A percentile compares a stretch with the other conserved stretches of the same genome.
These are phyloP conservation scores for Molanna angustata DNA, from an alignment of 2,888 invertebrate species.

Conservation along the genomic window DNA sequence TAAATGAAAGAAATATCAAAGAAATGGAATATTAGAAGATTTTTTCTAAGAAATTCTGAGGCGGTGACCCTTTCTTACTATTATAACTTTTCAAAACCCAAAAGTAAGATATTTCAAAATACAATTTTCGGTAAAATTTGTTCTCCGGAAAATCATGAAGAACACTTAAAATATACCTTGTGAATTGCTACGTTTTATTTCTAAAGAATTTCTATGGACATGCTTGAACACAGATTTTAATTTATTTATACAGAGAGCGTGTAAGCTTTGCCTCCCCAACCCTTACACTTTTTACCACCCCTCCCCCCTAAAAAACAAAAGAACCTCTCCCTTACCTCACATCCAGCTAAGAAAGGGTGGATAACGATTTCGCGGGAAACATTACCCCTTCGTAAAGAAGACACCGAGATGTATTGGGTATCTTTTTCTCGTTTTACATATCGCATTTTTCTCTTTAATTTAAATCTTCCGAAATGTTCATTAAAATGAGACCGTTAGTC, in stretches of 20 bases:
- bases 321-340: constrained; percentile 20
- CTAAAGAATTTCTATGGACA: not conserved
- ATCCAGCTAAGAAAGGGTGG: constrained; percentile 23
- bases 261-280: constrained; percentile 25
- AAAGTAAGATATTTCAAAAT: too few species aligned
- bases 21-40: too few species aligned
- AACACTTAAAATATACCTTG: too few species aligned
- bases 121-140: too few species aligned
- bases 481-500: too few species aligned
- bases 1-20: too few species aligned
- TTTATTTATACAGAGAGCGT: constrained; percentile 31
- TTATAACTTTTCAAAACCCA: too few species aligned
- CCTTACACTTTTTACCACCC: constrained; percentile 23
- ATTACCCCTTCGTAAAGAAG: constrained; percentile 19
- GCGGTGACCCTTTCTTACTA: too few species aligned
- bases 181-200: constrained; percentile 11
- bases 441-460: too few species aligned
- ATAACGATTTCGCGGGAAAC: constrained; percentile 26
- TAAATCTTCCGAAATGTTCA: too few species aligned
- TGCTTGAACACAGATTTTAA: constrained; percentile 27
- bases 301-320: constrained; percentile 30
- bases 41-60: too few species aligned
- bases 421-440: not conserved
- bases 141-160: too few species aligned
- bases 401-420: constrained; percentile 10